These are phyloP conservation scores for Ericerus pela DNA, from an alignment of 1,140 invertebrate species.

Conservation along the genomic window DNA sequence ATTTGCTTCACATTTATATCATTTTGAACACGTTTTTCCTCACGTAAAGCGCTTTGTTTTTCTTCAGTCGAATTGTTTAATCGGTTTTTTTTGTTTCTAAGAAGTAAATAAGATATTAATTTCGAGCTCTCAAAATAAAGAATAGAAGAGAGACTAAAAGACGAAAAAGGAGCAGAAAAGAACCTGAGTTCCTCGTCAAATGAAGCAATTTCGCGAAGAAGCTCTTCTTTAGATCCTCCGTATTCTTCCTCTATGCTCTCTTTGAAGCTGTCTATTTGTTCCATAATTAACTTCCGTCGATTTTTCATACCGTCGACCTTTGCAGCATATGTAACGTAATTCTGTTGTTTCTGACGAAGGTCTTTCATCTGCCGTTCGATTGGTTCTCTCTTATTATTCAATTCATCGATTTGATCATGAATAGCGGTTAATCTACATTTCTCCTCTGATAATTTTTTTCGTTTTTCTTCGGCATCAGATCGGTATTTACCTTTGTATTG, in stretches of 20 bases:
- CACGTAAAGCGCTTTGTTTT: constrained; percentile 26
- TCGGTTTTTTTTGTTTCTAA: constrained; percentile 25
- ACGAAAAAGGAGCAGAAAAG: constrained; percentile 15
- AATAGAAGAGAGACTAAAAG: background rate
- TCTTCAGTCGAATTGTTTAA: constrained; percentile 25
- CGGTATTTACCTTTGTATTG: constrained; percentile 38
- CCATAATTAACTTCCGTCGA: constrained; percentile 29
- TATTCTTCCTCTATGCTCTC: constrained; percentile 41
- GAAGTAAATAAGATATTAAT: constrained; percentile 20
- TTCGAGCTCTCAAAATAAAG: background rate
- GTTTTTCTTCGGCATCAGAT: constrained; percentile 38
- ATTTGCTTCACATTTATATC: constrained; percentile 26
- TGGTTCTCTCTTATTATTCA: constrained; percentile 43
- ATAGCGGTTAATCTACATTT: constrained; percentile 39
- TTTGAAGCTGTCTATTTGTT: constrained; percentile 31
- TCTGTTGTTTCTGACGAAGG: constrained; percentile 20
- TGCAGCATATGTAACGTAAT: constrained; percentile 24
- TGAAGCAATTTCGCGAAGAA: constrained; percentile 41
- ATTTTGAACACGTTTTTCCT: constrained; percentile 21
- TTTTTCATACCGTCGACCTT: constrained; percentile 34
- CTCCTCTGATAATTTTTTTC: constrained; percentile 38
- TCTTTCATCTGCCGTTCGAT: constrained; percentile 36
- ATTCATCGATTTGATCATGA: background rate
- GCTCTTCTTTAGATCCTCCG: constrained; percentile 41
- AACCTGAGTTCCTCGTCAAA: constrained; percentile 34